Evolutionary conservation across 2,888 invertebrate species (phyloP).

Genomic region (Hymenopus coronatus): DNA sequence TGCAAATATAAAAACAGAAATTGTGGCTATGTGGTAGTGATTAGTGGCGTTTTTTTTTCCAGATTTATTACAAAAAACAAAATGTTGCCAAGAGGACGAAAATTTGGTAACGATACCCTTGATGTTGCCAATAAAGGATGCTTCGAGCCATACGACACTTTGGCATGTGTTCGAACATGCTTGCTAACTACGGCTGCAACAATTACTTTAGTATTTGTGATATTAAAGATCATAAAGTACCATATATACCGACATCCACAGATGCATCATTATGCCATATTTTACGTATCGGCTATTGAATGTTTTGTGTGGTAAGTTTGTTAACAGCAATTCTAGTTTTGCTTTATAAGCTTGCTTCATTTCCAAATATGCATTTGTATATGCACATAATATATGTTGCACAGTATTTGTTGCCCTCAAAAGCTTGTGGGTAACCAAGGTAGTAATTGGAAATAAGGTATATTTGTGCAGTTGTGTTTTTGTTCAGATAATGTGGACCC

Average conservation of each 20-base stretch:
- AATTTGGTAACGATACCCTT: slow-evolving; percentile 45
- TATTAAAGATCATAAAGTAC: slow-evolving; percentile 47
- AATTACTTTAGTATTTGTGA: slow-evolving; percentile 45
- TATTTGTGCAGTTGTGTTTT: no score
- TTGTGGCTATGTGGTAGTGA: neutral
- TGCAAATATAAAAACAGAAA: neutral
- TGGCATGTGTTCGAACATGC: slow-evolving; percentile 50
- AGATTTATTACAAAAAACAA: neutral
- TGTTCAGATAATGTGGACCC: no score
- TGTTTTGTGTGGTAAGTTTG: slow-evolving; percentile 49
- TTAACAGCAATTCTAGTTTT: neutral
- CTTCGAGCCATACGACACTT: slow-evolving; percentile 46
- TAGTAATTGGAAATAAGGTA: no score
- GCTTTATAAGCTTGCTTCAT: neutral
- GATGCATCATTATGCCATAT: slow-evolving; percentile 52
- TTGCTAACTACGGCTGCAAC: slow-evolving; percentile 46
- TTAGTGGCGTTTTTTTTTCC: neutral
- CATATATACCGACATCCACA: slow-evolving; percentile 49
- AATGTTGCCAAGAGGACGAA: slow-evolving; percentile 39
- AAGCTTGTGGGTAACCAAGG: no score
- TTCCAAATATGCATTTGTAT: neutral
- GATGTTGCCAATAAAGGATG: slow-evolving; percentile 50
- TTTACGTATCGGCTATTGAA: slow-evolving; percentile 51
- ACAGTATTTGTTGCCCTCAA: neutral
- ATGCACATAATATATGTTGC: neutral